Base-by-base conservation (phyloP, 2,888 invertebrate species). In the Apocheima hispidaria region DNA sequence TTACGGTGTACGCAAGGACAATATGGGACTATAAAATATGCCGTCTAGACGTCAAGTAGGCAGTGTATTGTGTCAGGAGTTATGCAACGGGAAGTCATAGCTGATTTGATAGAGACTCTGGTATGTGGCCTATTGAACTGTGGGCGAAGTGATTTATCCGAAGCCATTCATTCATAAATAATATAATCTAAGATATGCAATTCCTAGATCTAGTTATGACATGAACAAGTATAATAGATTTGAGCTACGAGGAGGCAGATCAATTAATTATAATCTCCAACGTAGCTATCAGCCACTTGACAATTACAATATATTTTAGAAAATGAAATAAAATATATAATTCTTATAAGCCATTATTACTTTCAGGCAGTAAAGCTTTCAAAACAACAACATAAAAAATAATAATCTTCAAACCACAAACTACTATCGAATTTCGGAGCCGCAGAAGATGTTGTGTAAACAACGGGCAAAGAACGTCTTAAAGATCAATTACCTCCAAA, bases 1-100 rank as follows among this genome's bases (percentile, higher is more conserved):
- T 70, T 68, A 66, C 62, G 63, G 65, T 41, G 60, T 41, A 28
- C 36, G 52, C 51, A 52, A 59, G 66, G 68, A 70, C 68, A 70
- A 65, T 66, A 63, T 63, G 57, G 55, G 56, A 40, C 21, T 54
- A n/a, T 69, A 69, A 67, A 64, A 65, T 66, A 65, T 66, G 60
- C 55, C 44, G 70, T 70, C 70, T 68, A 69, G 67, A 69, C 67
- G 21, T 1, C 4, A 40, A 40, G 33, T 28, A 38, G 2, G 18
- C 2, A 41, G 43, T 54, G 28, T 38, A 48, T 49, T 60, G 41
- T 54, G 40, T 12, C 14, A 44, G 33, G 44, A 55, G 33, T 51
- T 55, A 55, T 51, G 50, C 41, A 55, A 51, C n/a, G 16, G 55
- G 46, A 61, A 56, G 40, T 35, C 18, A 20, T 52, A 14, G 26